Evolutionary conservation across 2,113 vertebrate genomes (phyloP), one percentile per base, ranked within the genome.

Genomic region (Machaerirhynchus nigripectus): DNA sequence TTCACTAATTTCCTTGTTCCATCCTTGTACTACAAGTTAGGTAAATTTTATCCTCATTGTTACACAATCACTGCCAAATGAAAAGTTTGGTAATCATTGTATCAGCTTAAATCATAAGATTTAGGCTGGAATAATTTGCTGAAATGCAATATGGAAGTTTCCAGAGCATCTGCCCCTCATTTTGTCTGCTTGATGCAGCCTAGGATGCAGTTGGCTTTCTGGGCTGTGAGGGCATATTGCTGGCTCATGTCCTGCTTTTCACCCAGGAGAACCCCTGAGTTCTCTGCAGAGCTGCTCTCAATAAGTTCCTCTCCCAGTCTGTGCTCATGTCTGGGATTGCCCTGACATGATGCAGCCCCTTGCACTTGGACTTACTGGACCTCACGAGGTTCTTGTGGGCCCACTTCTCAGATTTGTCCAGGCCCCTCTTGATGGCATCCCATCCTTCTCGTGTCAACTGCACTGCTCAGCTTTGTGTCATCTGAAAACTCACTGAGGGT

Each of bases 251-350:
- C 39, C 74, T 6, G n/a, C 13, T 47, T 55, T 87, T 61, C 40
- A 7, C 16, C 28, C n/a, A 24, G 4, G 2, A 30, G 13, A 55
- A 71, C 0, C 7, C 8, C 13, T 0, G 0, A 21, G n/a, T n/a
- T 3, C n/a, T 63, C 56, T 0, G 0, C 52, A 76, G 31, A 3
- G 30, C 42, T 85, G 42, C 16, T 63, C 30, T 26, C 65, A 56
- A 1, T 71, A 26, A 42, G 24, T 35, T 71, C 42, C 7, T 5
- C 5, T 71, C 21, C 30, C 57, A 80, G 11, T 4, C 57, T 64
- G 31, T 35, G 42, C 65, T 63, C 14, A 8, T 27, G 13, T 47
- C 42, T 64, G 30, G 26, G 24, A 49, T 27, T 1, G 20, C 30
- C 26, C 39, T 0, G 0, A 30, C 40, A 79, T 42, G n/a, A 24